A percentile compares a stretch with the other conserved stretches of the same genome.
Conservation (phyloP, 92 coral and sea anemone genomes). For the Porites rus region DNA sequence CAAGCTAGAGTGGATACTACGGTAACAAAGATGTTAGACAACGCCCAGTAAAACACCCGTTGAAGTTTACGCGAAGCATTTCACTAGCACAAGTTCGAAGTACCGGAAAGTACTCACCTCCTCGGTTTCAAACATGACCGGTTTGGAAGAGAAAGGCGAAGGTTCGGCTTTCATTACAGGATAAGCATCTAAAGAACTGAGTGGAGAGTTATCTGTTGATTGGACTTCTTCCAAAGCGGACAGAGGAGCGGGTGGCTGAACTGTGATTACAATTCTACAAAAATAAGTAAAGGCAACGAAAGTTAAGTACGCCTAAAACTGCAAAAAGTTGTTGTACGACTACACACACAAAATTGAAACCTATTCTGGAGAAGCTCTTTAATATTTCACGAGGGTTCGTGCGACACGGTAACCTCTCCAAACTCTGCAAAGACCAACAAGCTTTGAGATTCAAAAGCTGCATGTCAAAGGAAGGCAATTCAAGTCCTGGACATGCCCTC, state of each 20-base stretch:
- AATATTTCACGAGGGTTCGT: no score
- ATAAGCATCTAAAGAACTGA: slow-evolving; percentile 93
- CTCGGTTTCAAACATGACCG: slow-evolving; percentile 98
- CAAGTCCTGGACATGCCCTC: no score
- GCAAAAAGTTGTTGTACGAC: no score
- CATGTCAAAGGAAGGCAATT: no score
- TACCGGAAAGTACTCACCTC: slow-evolving; percentile 64
- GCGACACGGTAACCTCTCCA: no score
- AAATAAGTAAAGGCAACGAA: not conserved
- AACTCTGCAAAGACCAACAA: no score
- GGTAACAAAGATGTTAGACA: not conserved
- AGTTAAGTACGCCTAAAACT: no score
- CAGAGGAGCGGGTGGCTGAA: slow-evolving; percentile 85
- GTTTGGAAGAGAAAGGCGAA: slow-evolving; percentile 97
- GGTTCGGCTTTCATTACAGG: slow-evolving; percentile 95
- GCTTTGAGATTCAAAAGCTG: no score
- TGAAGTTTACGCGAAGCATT: not conserved
- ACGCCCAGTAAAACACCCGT: not conserved
- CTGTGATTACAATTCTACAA: slow-evolving; percentile 81
- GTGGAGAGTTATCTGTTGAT: slow-evolving; percentile 92
- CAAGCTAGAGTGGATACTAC: no score
- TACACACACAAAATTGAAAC: no score
- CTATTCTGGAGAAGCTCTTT: no score
- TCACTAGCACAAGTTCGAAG: no score
- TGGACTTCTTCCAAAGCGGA: slow-evolving; percentile 88